phyloP scores from a whole-genome alignment of 2,113 vertebrate genomes.

The Gymnobelideus leadbeateri region DNA sequence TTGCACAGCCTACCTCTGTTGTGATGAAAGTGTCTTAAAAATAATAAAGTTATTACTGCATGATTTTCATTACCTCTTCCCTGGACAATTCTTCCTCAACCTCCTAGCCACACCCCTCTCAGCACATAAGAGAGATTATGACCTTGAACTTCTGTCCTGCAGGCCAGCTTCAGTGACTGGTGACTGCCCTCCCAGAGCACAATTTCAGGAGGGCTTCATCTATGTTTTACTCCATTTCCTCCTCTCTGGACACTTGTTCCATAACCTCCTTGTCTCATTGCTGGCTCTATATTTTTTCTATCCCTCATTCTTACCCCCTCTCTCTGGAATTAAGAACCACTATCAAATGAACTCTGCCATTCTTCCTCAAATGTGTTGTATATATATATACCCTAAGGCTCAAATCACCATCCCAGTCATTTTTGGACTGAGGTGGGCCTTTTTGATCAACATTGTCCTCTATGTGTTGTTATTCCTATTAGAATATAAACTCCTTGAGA shows the following conservation, averaged over 20 bases:
- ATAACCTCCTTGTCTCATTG: background rate
- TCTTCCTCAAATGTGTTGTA: background rate
- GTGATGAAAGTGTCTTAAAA: background rate
- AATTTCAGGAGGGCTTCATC: background rate
- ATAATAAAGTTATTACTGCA: background rate
- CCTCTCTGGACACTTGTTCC: background rate
- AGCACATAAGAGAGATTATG: background rate
- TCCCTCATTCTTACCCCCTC: accelerated
- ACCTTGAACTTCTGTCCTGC: background rate
- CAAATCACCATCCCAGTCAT: background rate
- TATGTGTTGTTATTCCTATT: background rate
- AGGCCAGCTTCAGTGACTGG: background rate
- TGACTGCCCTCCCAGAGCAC: background rate
- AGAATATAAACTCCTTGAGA: background rate
- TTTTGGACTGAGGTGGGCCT: background rate
- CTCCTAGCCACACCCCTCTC: background rate
- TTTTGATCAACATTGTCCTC: background rate
- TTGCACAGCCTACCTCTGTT: background rate
- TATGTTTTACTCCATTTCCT: background rate
- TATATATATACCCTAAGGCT: background rate
- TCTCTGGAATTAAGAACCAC: background rate
- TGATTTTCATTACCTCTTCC: background rate
- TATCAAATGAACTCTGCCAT: background rate
- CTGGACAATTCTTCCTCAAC: background rate
- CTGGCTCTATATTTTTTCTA: background rate